Percentiles rank a stretch among this genome's conserved stretches.
These are phyloP conservation scores for Oncopodura yosiiana DNA, from an alignment of 1,140 invertebrate species.

Conservation along the genomic window DNA sequence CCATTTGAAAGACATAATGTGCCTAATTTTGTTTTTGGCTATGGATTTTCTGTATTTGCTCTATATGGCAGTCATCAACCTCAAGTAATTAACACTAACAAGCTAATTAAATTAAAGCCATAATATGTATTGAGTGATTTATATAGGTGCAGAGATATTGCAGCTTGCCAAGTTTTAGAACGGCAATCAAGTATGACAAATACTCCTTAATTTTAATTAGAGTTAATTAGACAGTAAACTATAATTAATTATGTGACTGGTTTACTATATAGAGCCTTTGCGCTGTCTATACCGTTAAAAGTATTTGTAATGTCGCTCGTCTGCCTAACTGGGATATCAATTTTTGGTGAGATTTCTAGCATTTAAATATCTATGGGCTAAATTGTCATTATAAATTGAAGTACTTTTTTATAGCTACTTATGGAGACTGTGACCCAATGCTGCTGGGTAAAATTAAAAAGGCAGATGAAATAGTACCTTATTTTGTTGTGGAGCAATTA, in stretches of 20 bases:
- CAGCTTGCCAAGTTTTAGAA: constrained; percentile 22
- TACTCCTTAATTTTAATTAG: no score
- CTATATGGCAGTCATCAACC: constrained; percentile 47
- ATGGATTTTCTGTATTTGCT: constrained; percentile 43
- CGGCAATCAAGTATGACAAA: constrained; percentile 17
- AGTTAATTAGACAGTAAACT: constrained; percentile 44
- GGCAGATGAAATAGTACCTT: constrained; percentile 11
- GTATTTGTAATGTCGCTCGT: constrained; percentile 17
- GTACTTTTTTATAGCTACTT: constrained; percentile 37
- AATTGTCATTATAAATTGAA: constrained; percentile 28
- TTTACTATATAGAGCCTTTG: constrained; percentile 24
- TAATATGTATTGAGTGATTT: no score
- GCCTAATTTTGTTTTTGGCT: constrained; percentile 44
- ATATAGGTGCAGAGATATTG: constrained; percentile 50
- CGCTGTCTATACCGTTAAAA: constrained; percentile 22
- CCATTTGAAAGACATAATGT: constrained; percentile 43
- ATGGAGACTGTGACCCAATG: constrained; percentile 23
- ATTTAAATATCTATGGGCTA: constrained; percentile 18
- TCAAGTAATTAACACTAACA: no score
- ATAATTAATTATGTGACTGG: constrained; percentile 43
- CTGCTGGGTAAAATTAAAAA: constrained; percentile 10
- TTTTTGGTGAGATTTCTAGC: constrained; percentile 34
- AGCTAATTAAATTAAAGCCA: no score
- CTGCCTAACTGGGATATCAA: constrained; percentile 36
- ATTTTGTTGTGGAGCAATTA: constrained; percentile 12